Conservation (phyloP, 2,797 vertebrate genomes). For the Pangasius sanitwongsei region DNA sequence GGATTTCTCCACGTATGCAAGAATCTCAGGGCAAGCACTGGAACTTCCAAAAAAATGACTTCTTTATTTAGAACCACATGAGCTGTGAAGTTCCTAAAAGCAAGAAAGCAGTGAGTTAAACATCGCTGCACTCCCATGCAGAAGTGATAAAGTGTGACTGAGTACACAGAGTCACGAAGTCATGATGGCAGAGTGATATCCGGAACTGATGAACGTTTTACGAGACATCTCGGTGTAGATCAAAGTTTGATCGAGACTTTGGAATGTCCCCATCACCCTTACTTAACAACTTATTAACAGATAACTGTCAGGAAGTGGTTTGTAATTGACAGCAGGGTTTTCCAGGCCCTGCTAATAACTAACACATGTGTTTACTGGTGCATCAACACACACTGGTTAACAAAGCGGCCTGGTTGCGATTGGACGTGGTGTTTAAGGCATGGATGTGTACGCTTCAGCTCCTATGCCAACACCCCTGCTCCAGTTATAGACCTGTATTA, state of each 20-base stretch:
- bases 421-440: not conserved
- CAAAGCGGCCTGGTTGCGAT: not conserved
- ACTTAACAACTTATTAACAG: slow-evolving; percentile 44
- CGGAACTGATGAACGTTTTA: too few species aligned
- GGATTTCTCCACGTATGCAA: not conserved
- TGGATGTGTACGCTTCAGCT: not conserved
- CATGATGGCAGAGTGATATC: too few species aligned
- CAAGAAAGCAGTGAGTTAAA: not conserved
- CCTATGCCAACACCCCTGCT: too few species aligned
- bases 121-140: not conserved
- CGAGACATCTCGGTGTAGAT: too few species aligned
- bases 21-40: not conserved
- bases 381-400: slow-evolving; percentile 53
- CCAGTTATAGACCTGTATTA: too few species aligned
- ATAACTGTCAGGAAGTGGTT: slow-evolving; percentile 61
- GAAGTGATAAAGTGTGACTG: not conserved
- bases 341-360: slow-evolving; percentile 56
- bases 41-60: slow-evolving; percentile 46
- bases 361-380: slow-evolving; percentile 66
- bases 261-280: slow-evolving; percentile 11
- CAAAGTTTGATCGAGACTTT: not conserved
- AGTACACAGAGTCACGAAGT: not conserved
- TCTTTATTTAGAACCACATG: slow-evolving; percentile 57
- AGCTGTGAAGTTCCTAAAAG: slow-evolving; percentile 56
- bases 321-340: slow-evolving; percentile 41